phyloP scores from a whole-genome alignment of 2,797 vertebrate species.

The Artibeus lituratus region DNA sequence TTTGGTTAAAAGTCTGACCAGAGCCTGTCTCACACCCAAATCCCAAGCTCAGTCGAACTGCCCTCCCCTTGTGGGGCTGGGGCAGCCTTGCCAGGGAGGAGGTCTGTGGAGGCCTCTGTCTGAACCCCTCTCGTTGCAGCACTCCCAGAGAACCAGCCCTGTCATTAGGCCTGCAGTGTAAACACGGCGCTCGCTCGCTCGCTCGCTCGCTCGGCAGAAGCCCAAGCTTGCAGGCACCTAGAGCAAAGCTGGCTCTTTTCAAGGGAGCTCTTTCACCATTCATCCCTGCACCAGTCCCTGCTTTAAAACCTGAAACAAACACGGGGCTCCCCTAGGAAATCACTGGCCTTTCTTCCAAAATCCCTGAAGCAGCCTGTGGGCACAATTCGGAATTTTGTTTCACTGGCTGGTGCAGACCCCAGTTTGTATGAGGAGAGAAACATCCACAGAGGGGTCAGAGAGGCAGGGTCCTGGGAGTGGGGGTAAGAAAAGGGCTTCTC shows the following conservation, averaged over 20 bases:
- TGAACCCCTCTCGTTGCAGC: neutral
- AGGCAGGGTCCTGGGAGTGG: neutral
- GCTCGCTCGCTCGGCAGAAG: neutral
- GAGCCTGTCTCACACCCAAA: neutral
- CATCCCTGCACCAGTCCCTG: neutral
- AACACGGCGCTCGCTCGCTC: neutral
- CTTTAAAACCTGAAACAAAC: neutral
- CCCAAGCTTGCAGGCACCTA: neutral
- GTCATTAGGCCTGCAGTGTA: slow-evolving; percentile 28
- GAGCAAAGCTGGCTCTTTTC: neutral
- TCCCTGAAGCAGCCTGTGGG: neutral
- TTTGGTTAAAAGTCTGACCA: neutral
- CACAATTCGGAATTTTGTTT: neutral
- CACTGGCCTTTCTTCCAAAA: neutral
- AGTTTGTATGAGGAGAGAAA: neutral
- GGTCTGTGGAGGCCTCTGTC: neutral
- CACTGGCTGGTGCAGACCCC: neutral
- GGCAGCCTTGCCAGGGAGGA: neutral
- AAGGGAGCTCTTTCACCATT: neutral
- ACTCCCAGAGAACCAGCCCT: slow-evolving; percentile 30
- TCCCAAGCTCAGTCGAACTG: neutral
- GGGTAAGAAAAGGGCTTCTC: neutral
- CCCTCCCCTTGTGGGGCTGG: fast-evolving
- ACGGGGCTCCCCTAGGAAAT: neutral
- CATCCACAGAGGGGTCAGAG: neutral